Base-by-base conservation (phyloP, 2,113 vertebrate species). In the Malaclemys terrapin region DNA sequence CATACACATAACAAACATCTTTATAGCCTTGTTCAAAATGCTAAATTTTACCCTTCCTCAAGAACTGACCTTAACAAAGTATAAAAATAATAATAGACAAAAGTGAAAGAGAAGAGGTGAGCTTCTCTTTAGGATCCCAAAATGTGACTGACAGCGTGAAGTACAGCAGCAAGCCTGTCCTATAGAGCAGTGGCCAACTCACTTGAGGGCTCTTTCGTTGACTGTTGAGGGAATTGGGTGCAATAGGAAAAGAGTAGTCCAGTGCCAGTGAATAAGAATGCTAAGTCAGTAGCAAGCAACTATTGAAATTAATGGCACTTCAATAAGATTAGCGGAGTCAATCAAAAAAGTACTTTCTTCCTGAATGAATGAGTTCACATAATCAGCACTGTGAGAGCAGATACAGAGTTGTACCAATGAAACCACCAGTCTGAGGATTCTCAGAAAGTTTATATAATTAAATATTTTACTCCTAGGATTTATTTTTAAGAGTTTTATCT, bases 161-260 rank as follows among this genome's bases (percentile, higher is more conserved):
- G 90, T 79, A 14, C 10, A 78, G 35, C 45, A 80, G 89, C 86
- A 91, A 89, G 53, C 62, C 29, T 90, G 49, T 90, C 84, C 83
- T 85, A 85, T 53, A 75, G 87, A 42, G 56, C 35, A n/a, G 38
- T 52, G 91, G 84, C 62, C 83, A 94, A 92, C 83, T 95, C 50
- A 42, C 75, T 93, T 93, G 82, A 85, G 47, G 72, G 31, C 52
- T 80, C 24, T 42, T 82, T 6, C 52, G 38, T 25, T n/a, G 2
- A 14, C 24, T 65, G 5, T 49, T 91, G 42, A 84, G 59, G 75
- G 52, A 25, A 91, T 80, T 95, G 62, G 56, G 13, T 62, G 59
- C 82, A 86, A 0, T 91, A 52, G 65, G 12, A 3, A 42, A n/a
- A 5, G 80, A 86, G 85, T 83, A 79, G 11, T 81, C 80, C 56